Evolutionary conservation across 1,140 invertebrate species (phyloP).

Genomic region (Pogonus chalceus): DNA sequence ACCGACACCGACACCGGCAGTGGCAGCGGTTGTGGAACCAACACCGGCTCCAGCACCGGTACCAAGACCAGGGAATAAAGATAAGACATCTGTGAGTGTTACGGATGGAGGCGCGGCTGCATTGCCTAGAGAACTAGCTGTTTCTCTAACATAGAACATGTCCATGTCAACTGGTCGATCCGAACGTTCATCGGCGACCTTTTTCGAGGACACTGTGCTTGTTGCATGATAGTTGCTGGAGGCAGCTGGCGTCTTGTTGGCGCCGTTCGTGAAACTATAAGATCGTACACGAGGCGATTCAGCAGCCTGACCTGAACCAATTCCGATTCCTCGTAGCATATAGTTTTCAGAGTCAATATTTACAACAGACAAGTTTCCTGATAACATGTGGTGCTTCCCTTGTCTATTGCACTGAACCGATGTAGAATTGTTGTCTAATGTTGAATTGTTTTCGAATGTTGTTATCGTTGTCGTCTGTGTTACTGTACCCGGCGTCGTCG

Average conservation of each 20-base stretch:
- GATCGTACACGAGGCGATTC: constrained; percentile 19
- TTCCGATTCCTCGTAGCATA: constrained; percentile 41
- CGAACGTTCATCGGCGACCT: background rate
- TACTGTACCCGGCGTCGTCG: no score
- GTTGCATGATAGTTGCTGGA: constrained; percentile 11
- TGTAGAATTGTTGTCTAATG: no score
- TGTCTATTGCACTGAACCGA: no score
- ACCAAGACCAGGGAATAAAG: constrained; percentile 7
- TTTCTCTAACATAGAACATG: constrained; percentile 30
- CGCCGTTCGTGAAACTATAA: constrained; percentile 11
- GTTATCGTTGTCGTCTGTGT: no score
- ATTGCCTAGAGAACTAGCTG: constrained; percentile 23
- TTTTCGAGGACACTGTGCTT: background rate
- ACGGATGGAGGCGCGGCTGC: constrained; percentile 5
- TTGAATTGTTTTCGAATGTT: no score
- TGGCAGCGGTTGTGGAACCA: constrained; percentile 10
- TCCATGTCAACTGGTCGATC: constrained; percentile 25
- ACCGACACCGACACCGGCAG: constrained; percentile 12
- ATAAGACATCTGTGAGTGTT: constrained; percentile 9
- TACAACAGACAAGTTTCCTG: no score
- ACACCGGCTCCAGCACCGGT: constrained; percentile 5
- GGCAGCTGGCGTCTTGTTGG: constrained; percentile 11
- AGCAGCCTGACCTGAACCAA: constrained; percentile 10
- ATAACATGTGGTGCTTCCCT: no score
- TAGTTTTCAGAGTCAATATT: constrained; percentile 51